Percentiles rank a stretch among this genome's conserved stretches.
phyloP scores from a whole-genome alignment of 1,140 invertebrate species.

The Anagrus nilaparvatae region DNA sequence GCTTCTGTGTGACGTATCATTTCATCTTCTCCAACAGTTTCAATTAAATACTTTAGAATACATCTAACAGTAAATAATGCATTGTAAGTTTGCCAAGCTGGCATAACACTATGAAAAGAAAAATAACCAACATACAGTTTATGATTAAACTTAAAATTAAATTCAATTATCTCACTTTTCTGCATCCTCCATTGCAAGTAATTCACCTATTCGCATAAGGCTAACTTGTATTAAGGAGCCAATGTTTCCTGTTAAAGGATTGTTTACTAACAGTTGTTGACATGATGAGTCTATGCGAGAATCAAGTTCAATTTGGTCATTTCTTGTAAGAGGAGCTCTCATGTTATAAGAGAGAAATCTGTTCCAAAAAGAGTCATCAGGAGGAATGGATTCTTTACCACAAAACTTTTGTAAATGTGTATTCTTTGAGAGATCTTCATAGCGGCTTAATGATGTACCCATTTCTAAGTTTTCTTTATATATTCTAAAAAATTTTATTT shows the following conservation, averaged over 20 bases:
- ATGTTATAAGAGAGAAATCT: conserved; percentile 86
- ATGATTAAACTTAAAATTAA: conserved; percentile 1
- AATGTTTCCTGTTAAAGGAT: conserved; percentile 77
- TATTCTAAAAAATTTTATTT: conserved; percentile 3
- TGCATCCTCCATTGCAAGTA: conserved; percentile 71
- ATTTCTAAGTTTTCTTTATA: conserved; percentile 51
- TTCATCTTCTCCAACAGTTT: conserved; percentile 64
- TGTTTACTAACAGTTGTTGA: conserved; percentile 66
- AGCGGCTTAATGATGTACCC: conserved; percentile 76
- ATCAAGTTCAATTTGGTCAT: conserved; percentile 55
- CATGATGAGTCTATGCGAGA: conserved; percentile 63
- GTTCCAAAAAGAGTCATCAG: conserved; percentile 91
- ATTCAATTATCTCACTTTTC: conserved; percentile 61
- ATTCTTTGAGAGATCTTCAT: conserved; percentile 73
- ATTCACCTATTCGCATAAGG: conserved; percentile 62
- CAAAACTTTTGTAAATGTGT: conserved; percentile 69
- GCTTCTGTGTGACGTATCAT: conserved; percentile 63
- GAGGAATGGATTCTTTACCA: conserved; percentile 65
- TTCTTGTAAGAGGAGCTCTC: conserved; percentile 62
- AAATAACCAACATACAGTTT: conserved; percentile 11
- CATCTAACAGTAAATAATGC: conserved; percentile 83
- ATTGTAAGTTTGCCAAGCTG: conserved; percentile 92
- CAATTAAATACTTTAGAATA: conserved; percentile 81
- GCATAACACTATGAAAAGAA: conserved; percentile 63
- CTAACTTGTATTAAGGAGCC: conserved; percentile 77